A percentile compares a stretch with the other conserved stretches of the same genome.
Conservation (phyloP, 2,797 vertebrate species). For the Hydrocynus forskahlii region DNA sequence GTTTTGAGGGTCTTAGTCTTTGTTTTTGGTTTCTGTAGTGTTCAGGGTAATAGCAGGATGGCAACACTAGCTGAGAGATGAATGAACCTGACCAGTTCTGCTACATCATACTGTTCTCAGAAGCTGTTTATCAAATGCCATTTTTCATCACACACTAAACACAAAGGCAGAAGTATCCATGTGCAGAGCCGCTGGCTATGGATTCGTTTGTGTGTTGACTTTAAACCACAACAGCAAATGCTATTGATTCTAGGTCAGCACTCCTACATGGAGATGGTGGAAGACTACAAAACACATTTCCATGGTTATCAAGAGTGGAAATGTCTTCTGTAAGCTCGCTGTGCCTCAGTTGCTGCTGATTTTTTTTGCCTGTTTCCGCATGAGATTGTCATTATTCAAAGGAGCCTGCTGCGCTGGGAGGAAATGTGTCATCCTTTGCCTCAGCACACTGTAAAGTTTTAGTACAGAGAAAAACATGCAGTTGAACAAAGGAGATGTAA, state of each 20-base stretch:
- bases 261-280: background rate
- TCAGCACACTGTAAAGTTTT: slow-evolving; percentile 30
- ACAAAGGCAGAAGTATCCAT: background rate
- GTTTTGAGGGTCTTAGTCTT: background rate
- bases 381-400: slow-evolving; percentile 49
- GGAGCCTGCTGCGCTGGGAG: slow-evolving; percentile 45
- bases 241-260: slow-evolving; percentile 46
- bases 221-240: slow-evolving; percentile 1
- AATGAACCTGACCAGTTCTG: background rate
- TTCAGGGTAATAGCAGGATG: background rate
- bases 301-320: slow-evolving; percentile 24
- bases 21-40: background rate
- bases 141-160: background rate
- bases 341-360: background rate
- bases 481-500: slow-evolving; percentile 32
- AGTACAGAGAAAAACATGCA: slow-evolving; percentile 17
- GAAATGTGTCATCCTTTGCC: slow-evolving; percentile 43
- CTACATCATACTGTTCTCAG: background rate
- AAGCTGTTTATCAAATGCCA: background rate
- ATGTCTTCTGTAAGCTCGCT: slow-evolving; percentile 33
- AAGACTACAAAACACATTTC: slow-evolving; percentile 44
- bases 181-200: background rate
- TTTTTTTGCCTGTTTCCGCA: slow-evolving; percentile 14
- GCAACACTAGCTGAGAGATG: background rate
- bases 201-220: background rate